phyloP scores from a whole-genome alignment of 2,113 vertebrate species.

The Mola mola region DNA sequence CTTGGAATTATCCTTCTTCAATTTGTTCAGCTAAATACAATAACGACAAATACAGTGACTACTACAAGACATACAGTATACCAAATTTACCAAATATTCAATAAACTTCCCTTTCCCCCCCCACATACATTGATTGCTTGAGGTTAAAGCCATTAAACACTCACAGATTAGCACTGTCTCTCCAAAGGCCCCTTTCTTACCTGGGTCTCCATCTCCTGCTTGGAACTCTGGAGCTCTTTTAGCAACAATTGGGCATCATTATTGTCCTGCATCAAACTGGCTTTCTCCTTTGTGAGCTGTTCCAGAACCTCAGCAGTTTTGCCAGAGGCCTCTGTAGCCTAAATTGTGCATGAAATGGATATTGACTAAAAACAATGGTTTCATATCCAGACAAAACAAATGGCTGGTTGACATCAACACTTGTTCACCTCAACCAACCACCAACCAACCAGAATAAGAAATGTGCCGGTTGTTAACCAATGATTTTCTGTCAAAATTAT shows the following conservation, averaged over 20 bases:
- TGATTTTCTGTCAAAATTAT: not conserved
- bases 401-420: slow-evolving; percentile 1
- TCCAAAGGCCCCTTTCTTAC: slow-evolving; percentile 70
- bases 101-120: not conserved
- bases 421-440: slow-evolving; percentile 9
- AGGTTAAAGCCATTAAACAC: no score
- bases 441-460: not conserved
- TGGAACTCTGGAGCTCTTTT: slow-evolving; percentile 81
- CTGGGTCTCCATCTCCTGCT: slow-evolving; percentile 86
- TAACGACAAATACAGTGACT: slow-evolving; percentile 3
- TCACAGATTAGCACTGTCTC: not conserved
- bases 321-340: slow-evolving; percentile 85
- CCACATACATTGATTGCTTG: no score
- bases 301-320: slow-evolving; percentile 85
- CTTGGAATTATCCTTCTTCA: slow-evolving; percentile 87
- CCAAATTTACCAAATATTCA: no score
- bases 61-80: slow-evolving; percentile 1
- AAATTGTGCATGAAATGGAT: slow-evolving; percentile 5
- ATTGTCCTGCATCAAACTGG: slow-evolving; percentile 84
- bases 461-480: not conserved
- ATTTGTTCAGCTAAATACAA: slow-evolving; percentile 82
- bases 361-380: not conserved
- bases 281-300: slow-evolving; percentile 86
- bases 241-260: slow-evolving; percentile 78
- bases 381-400: slow-evolving; percentile 17